Evolutionary conservation across 2,888 invertebrate species (phyloP).

Genomic region (Rotaria macrura): DNA sequence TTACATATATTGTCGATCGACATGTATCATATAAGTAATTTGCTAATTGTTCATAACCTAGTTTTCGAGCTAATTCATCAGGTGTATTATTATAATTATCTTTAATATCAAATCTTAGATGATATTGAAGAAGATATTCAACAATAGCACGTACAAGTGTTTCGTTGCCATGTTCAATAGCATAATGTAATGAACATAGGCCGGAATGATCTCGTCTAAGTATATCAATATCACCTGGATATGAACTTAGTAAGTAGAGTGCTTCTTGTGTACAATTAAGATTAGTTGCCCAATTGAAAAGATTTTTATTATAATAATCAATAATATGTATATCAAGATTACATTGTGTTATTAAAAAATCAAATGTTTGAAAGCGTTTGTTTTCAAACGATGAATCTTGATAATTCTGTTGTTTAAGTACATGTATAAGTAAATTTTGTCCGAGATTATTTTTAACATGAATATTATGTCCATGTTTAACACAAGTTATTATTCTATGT

Average conservation of each 20-base stretch:
- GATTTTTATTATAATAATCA: not conserved
- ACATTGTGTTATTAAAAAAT: not conserved
- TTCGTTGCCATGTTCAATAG: not conserved
- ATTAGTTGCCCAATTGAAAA: not conserved
- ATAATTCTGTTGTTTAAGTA: not conserved
- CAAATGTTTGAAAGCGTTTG: not conserved
- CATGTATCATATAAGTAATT: not conserved
- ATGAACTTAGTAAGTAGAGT: not conserved
- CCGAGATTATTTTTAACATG: not conserved
- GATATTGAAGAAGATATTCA: not conserved
- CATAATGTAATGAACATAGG: constrained; percentile 16
- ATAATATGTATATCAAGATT: not conserved
- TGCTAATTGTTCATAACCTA: not conserved
- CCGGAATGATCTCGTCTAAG: not conserved
- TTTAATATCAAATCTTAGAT: not conserved
- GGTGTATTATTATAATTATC: constrained; percentile 13
- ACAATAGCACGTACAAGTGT: not conserved
- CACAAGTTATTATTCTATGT: not conserved
- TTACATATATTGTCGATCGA: not conserved
- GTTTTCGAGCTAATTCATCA: not conserved
- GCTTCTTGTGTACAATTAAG: constrained; percentile 17
- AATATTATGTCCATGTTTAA: not conserved
- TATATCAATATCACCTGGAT: constrained; percentile 9
- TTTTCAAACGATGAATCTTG: not conserved
- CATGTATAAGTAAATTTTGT: not conserved